These are phyloP conservation scores for Euthynnus affinis DNA, from an alignment of 2,797 vertebrate species.

Conservation along the genomic window DNA sequence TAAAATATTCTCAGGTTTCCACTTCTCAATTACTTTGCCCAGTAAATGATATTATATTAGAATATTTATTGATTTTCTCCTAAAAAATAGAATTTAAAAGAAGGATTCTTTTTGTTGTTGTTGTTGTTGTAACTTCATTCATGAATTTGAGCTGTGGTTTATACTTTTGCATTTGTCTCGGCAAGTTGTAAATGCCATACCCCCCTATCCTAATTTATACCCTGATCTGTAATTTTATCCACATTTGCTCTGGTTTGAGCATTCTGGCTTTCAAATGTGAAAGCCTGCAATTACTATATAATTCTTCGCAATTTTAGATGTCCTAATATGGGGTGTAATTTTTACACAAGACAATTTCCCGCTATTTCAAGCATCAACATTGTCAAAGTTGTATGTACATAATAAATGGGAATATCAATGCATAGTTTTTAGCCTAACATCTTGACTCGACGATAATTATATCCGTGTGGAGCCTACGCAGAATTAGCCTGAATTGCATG, in stretches of 20 bases:
- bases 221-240: constrained; percentile 99
- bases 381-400: constrained; percentile 99
- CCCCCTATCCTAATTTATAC: constrained; percentile 98
- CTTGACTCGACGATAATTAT: constrained; percentile 99
- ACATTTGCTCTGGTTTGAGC: constrained; percentile 99
- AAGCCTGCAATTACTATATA: constrained; percentile 99
- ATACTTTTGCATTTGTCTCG: constrained; percentile 94
- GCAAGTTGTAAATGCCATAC: constrained; percentile 98
- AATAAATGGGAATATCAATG: constrained; percentile 99
- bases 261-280: constrained; percentile 99
- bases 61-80: not conserved
- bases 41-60: not conserved
- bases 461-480: constrained; percentile 99
- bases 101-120: not conserved
- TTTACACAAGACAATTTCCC: constrained; percentile 99
- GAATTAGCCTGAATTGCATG: constrained; percentile 99
- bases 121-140: constrained; percentile 77
- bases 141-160: constrained; percentile 84
- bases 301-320: constrained; percentile 99
- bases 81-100: not conserved
- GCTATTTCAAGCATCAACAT: constrained; percentile 99
- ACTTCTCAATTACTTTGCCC: not conserved
- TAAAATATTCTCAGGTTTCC: not conserved
- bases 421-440: constrained; percentile 99
- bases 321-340: constrained; percentile 99